Conservation (phyloP, 2,113 vertebrate genomes). For the Periophthalmus modestus region DNA sequence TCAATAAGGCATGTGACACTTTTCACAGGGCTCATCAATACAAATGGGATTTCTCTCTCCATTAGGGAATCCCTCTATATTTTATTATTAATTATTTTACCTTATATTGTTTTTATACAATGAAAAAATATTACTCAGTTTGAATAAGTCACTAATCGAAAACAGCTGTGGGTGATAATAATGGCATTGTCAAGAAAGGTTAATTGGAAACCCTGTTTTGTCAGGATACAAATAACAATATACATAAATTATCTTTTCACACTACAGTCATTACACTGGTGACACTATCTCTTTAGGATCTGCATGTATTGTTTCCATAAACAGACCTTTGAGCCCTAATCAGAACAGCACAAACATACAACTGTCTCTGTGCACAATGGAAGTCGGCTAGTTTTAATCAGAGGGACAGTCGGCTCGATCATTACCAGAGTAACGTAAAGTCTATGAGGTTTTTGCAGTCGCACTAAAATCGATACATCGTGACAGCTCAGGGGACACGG, state of each 20-base stretch:
- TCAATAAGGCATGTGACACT: constrained; percentile 56
- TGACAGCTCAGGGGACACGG: no score
- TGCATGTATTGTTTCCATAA: constrained; percentile 33
- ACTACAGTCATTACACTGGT: constrained; percentile 43
- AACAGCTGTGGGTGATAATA: constrained; percentile 4
- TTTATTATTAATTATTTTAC: constrained; percentile 42
- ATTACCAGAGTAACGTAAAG: no score
- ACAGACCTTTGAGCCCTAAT: constrained; percentile 31
- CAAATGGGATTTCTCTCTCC: constrained; percentile 49
- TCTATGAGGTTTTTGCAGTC: no score
- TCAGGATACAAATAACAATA: constrained; percentile 27
- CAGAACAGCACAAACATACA: not conserved
- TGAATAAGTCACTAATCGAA: constrained; percentile 24
- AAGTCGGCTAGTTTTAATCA: no score
- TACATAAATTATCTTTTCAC: constrained; percentile 39
- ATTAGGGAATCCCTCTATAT: constrained; percentile 32
- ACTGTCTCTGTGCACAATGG: no score
- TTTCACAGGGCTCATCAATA: constrained; percentile 54
- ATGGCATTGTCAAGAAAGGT: constrained; percentile 33
- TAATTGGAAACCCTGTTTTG: constrained; percentile 49
- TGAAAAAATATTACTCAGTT: constrained; percentile 1
- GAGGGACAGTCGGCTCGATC: no score
- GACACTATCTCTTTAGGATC: constrained; percentile 49
- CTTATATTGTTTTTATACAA: constrained; percentile 22
- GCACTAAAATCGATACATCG: no score